Base-by-base conservation (phyloP, 1,140 invertebrate species). In the Drosophila dunni region DNA sequence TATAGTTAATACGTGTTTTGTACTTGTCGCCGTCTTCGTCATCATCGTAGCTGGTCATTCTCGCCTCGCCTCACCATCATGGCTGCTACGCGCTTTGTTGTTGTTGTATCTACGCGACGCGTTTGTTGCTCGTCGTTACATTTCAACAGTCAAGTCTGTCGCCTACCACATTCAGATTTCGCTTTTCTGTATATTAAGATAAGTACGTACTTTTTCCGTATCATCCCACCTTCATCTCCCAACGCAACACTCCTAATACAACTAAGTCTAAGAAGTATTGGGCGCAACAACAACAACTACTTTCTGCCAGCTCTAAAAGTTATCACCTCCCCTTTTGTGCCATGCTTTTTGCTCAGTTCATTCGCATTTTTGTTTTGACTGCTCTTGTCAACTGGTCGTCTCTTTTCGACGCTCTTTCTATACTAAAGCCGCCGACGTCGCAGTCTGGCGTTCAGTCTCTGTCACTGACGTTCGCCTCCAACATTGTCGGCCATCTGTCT, bases 1-100 rank as follows among this genome's bases (percentile, higher is more conserved):
- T 89, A 81, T n/a, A 13, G 76, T 83, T 84, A 83, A 88, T 88
- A 88, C 84, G 78, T 86, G 83, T 86, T 88, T 88, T 82, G 84
- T 84, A 84, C 81, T 84, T 84, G 81, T 84, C 81, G 81, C 81
- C 81, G 81, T 85, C 64, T 46, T 74, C 65, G 48, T 74, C 71
- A 56, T 74, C 42, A 74, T 78, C 77, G 51, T 75, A 69, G 76
- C 76, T 67, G 69, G 51, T 62, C 58, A 70, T 77, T 74, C 66
- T 74, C 71, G 63, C 75, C 71, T 68, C 64, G 65, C 69, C 66
- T 74, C 71, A 58, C 75, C 71, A 74, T 69, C 71, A 73, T 77
- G 72, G 65, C 66, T 70, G 72, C 72, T 69, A 53, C 67, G 61
- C 58, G 57, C 57, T 36, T 66, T 45, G 58, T 60, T 57, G 53